Conservation (phyloP, 1,140 invertebrate species). For the Dolichoris vasculosae region DNA sequence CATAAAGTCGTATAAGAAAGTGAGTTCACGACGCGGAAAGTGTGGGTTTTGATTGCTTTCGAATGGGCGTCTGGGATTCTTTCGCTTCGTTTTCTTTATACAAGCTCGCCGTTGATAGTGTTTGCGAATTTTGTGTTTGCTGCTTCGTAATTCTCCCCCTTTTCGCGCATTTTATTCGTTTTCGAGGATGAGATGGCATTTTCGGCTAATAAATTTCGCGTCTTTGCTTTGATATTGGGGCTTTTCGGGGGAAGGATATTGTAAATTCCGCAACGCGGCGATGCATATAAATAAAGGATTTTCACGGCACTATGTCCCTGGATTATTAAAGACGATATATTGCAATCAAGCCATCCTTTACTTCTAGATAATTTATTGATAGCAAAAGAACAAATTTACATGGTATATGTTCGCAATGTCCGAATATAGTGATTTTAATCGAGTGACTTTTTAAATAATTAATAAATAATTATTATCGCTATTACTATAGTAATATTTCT, state of each 20-base stretch:
- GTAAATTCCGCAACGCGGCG: conserved; percentile 30
- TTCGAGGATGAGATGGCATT: conserved; percentile 11
- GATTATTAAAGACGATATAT: conserved; percentile 49
- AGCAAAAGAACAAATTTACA: background rate
- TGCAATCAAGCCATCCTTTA: background rate
- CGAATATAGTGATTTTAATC: background rate
- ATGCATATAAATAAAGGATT: conserved; percentile 52
- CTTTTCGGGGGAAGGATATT: conserved; percentile 13
- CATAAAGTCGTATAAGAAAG: background rate
- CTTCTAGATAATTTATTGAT: background rate
- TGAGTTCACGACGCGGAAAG: conserved; percentile 3
- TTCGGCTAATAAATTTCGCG: conserved; percentile 50
- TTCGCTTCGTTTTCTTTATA: conserved; percentile 3
- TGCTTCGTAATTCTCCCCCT: background rate
- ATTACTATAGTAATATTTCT: no score
- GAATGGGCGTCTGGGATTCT: conserved; percentile 29
- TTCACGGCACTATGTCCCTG: background rate
- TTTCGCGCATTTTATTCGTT: conserved; percentile 15
- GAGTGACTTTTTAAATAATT: background rate
- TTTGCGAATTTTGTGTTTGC: background rate
- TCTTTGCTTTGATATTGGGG: conserved; percentile 41
- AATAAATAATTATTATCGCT: no score
- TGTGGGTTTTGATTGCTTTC: conserved; percentile 38
- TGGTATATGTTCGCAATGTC: background rate
- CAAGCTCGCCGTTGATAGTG: background rate